phyloP scores from a whole-genome alignment of 2,888 invertebrate genomes.

The Scaptomyza cyrtandrae region DNA sequence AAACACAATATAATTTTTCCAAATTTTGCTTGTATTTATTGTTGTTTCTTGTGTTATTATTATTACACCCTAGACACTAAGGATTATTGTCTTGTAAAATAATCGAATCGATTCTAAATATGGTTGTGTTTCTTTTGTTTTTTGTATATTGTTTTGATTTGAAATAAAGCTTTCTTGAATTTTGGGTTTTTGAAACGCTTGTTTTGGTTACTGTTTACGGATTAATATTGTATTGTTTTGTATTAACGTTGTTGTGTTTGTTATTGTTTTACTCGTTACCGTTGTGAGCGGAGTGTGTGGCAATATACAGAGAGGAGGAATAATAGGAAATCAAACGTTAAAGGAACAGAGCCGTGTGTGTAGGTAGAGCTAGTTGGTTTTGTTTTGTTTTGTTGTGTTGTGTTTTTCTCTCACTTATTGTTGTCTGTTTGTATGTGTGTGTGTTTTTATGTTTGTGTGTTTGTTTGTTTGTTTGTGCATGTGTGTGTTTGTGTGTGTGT shows the following conservation, averaged over 20 bases:
- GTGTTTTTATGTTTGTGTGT: conserved; percentile 16
- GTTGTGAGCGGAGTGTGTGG: conserved; percentile 58
- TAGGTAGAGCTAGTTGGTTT: conserved; percentile 13
- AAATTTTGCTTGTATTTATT: not conserved
- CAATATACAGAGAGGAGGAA: conserved; percentile 49
- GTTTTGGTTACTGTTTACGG: conserved; percentile 32
- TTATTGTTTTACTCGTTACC: conserved; percentile 60
- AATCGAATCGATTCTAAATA: conserved; percentile 8
- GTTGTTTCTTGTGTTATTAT: not conserved
- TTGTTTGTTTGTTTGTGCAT: conserved; percentile 22
- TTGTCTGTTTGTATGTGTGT: too few relatives aligned
- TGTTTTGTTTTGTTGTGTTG: conserved; percentile 19
- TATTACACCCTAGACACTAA: conserved; percentile 11
- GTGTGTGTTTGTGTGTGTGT: conserved; percentile 14
- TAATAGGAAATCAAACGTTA: conserved; percentile 42
- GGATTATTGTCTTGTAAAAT: conserved; percentile 35
- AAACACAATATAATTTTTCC: conserved; percentile 8
- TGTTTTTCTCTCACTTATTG: not conserved
- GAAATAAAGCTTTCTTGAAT: not conserved
- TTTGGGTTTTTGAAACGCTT: conserved; percentile 2
- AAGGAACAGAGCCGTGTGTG: conserved; percentile 19
- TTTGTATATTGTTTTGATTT: conserved; percentile 4
- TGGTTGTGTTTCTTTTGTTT: conserved; percentile 4
- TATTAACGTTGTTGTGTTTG: conserved; percentile 36
- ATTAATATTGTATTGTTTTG: conserved; percentile 38